A percentile compares a stretch with the other conserved stretches of the same genome.
Evolutionary conservation across 2,113 vertebrate genomes (phyloP).

Genomic region (Amblyornis subalaris): DNA sequence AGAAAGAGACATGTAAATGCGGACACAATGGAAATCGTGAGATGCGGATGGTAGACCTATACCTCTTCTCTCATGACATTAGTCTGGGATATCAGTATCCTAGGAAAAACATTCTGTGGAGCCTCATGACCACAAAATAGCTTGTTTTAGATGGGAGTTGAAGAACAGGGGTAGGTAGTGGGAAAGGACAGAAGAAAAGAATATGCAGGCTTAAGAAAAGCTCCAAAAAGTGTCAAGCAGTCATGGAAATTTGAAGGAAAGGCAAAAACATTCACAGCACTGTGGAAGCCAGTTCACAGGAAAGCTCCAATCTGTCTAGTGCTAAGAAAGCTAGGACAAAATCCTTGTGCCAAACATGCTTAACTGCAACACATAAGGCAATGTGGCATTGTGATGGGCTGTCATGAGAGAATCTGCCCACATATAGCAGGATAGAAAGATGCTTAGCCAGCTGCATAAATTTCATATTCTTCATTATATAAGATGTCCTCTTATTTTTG

Average conservation of each 20-base stretch:
- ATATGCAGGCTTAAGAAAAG: background rate
- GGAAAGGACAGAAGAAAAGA: background rate
- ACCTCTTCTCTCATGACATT: background rate
- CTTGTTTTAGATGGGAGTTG: background rate
- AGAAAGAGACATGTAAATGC: background rate
- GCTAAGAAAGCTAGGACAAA: background rate
- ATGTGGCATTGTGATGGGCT: background rate
- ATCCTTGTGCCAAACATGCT: background rate
- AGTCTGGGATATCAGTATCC: background rate
- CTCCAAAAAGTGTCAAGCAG: background rate
- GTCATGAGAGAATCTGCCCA: background rate
- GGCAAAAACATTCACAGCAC: background rate
- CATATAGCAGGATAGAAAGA: background rate
- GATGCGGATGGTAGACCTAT: background rate
- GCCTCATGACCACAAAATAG: background rate
- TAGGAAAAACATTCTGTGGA: background rate
- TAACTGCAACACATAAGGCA: background rate
- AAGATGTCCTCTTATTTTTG: background rate
- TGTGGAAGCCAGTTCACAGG: background rate
- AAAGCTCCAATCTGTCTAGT: background rate
- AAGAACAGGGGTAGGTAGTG: background rate
- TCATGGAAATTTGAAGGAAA: background rate
- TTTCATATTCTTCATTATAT: background rate
- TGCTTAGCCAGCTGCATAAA: background rate
- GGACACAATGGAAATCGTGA: background rate